phyloP scores from a whole-genome alignment of 2,888 invertebrate genomes.

The Trilocha varians region DNA sequence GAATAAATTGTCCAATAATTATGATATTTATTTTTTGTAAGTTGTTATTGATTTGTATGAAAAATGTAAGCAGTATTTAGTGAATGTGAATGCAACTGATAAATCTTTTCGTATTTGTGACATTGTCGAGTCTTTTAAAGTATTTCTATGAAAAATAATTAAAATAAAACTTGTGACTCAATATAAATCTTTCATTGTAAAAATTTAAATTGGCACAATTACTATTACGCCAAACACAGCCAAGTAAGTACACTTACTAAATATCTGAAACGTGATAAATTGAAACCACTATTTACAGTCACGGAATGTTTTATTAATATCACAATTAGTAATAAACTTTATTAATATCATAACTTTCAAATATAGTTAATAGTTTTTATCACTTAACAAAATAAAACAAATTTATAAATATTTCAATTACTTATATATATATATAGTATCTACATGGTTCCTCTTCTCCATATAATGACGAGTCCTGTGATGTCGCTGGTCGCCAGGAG shows the following conservation, averaged over 20 bases:
- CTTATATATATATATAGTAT: no score
- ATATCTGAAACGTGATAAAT: no score
- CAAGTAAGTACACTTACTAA: no score
- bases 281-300: no score
- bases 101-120: slow-evolving; percentile 66
- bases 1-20: slow-evolving; percentile 63
- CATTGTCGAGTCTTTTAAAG: slow-evolving; percentile 68
- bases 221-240: no score
- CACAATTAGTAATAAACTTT: no score
- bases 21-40: slow-evolving; percentile 66
- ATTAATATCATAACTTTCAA: no score
- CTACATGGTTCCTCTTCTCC: slow-evolving; percentile 66
- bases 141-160: slow-evolving; percentile 67
- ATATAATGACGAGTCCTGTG: slow-evolving; percentile 84
- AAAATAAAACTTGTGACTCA: slow-evolving; percentile 63
- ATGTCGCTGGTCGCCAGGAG: slow-evolving; percentile 88
- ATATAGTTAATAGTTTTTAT: no score
- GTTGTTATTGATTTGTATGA: slow-evolving; percentile 64
- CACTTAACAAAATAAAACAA: no score
- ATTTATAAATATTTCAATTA: no score
- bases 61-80: slow-evolving; percentile 54
- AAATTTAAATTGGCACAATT: background rate
- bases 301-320: no score
- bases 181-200: slow-evolving; percentile 31
- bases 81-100: slow-evolving; percentile 51